Conservation (phyloP, 2,797 vertebrate species). For the Scleropages formosus region DNA sequence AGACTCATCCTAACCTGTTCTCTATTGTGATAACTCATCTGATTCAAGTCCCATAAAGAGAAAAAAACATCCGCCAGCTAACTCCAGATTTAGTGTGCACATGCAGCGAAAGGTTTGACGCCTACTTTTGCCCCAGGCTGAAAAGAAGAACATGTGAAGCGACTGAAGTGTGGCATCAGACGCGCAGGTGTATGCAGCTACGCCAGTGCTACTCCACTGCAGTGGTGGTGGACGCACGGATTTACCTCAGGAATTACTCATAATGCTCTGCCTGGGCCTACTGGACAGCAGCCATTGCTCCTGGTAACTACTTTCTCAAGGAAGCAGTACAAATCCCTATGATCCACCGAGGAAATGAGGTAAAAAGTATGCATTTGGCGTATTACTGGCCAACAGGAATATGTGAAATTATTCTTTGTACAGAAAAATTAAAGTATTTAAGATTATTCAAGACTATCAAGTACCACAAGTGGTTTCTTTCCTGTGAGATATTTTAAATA, state of each 20-base stretch:
- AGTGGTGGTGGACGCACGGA: not conserved
- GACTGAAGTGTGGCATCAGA: not conserved
- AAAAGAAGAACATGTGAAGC: not conserved
- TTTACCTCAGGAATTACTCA: constrained; percentile 1
- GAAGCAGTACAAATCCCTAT: too few relatives aligned
- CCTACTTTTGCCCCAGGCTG: not conserved
- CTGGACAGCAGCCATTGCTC: not conserved
- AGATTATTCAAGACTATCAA: too few relatives aligned
- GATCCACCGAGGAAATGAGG: too few relatives aligned
- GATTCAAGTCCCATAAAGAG: not conserved
- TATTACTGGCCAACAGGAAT: too few relatives aligned
- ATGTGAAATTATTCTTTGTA: too few relatives aligned
- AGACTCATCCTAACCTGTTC: not conserved
- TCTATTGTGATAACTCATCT: too few relatives aligned
- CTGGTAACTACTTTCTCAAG: not conserved
- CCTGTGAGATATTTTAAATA: too few relatives aligned
- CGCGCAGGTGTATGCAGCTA: not conserved
- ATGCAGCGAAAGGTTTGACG: not conserved
- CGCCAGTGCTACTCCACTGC: not conserved
- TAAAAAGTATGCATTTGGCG: too few relatives aligned
- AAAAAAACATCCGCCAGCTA: too few relatives aligned
- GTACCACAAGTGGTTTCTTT: too few relatives aligned
- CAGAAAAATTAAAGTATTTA: too few relatives aligned
- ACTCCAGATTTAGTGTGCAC: not conserved
- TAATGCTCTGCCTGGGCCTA: not conserved